Evolutionary conservation across 2,888 invertebrate species (phyloP), one percentile per base, ranked within the genome.

Genomic region (Mesochorus sp.): DNA sequence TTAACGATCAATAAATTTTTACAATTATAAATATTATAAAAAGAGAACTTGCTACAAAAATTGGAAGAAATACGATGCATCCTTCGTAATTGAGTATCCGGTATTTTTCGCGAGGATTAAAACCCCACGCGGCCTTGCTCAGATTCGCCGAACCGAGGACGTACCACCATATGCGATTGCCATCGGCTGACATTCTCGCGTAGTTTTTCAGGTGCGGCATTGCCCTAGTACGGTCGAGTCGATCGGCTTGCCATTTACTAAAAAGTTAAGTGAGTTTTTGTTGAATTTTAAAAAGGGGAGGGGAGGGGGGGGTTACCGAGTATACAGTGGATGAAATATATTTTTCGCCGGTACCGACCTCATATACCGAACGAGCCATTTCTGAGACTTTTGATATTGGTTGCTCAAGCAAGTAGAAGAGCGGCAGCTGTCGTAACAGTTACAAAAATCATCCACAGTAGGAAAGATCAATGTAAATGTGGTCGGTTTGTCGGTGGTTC

Each of bases 201-300:
- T 98, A 99, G 0, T 95, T 94, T 91, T 99, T 99, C 39, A 99
- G 97, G 88, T 99, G 99, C 0, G 99, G 99, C 94, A 98, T 96
- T 0, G 98, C 98, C 70, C 93, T 91, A 57, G 95, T 94, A n/a
- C 99, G 93, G 10, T 93, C 91, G 0, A 94, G 93, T 0, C 91
- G 89, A 1, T 94, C 94, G 0, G 97, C 95, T 85, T 94, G 94
- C 99, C 99, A 99, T 84, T 96, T 95, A 87, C 97, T 97, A 88
- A 10, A 76, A 34, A n/a, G n/a, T n/a, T n/a, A 42, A 51, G 64
- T 0, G 12, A 44, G 26, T 67, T 73, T 59, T 71, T 34, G 26
- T 26, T 12, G 10, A 2, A 12, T 39, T 26, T 47, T 19, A 0
- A 55, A 21, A n/a, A n/a, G n/a, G n/a, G n/a, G n/a, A n/a, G n/a